A percentile compares a stretch with the other conserved stretches of the same genome.
Evolutionary conservation across 2,888 invertebrate species (phyloP).

Genomic region (Lamellibrachia satsuma): DNA sequence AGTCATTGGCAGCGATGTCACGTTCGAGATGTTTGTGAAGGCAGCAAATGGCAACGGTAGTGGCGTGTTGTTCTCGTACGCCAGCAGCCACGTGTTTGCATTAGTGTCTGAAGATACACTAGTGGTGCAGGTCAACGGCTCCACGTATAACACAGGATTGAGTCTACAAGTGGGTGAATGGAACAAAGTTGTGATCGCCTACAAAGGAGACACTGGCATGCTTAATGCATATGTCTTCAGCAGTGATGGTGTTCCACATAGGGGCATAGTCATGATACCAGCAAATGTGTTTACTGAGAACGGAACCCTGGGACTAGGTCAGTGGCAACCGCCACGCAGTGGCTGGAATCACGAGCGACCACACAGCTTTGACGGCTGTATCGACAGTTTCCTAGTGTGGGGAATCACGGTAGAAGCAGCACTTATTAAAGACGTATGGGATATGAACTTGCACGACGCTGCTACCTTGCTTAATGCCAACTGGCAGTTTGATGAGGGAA

Average conservation of each 20-base stretch:
- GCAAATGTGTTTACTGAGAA: slow-evolving; percentile 39
- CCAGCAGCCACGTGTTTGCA: slow-evolving; percentile 40
- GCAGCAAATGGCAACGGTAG: slow-evolving; percentile 25
- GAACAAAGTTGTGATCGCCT: slow-evolving; percentile 49
- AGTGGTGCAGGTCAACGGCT: slow-evolving; percentile 32
- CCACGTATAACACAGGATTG: slow-evolving; percentile 39
- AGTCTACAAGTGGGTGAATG: slow-evolving; percentile 34
- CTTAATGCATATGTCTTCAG: slow-evolving; percentile 43
- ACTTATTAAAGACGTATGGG: slow-evolving; percentile 44
- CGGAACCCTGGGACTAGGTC: slow-evolving; percentile 47
- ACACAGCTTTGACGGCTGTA: slow-evolving; percentile 41
- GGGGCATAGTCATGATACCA: slow-evolving; percentile 33
- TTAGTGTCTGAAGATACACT: slow-evolving; percentile 28
- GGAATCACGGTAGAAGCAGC: slow-evolving; percentile 43
- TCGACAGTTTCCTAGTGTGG: slow-evolving; percentile 51
- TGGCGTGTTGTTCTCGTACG: slow-evolving; percentile 45
- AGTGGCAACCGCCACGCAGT: slow-evolving; percentile 47
- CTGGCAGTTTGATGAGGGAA: slow-evolving; percentile 50
- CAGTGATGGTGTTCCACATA: slow-evolving; percentile 39
- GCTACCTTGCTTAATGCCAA: slow-evolving; percentile 34
- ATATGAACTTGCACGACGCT: slow-evolving; percentile 44
- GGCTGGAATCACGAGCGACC: slow-evolving; percentile 37
- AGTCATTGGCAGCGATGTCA: background rate
- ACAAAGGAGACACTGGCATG: slow-evolving; percentile 41
- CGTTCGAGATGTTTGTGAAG: slow-evolving; percentile 21